Base-by-base conservation (phyloP, 2,888 invertebrate genomes). In the Pyrrhosoma nymphula region DNA sequence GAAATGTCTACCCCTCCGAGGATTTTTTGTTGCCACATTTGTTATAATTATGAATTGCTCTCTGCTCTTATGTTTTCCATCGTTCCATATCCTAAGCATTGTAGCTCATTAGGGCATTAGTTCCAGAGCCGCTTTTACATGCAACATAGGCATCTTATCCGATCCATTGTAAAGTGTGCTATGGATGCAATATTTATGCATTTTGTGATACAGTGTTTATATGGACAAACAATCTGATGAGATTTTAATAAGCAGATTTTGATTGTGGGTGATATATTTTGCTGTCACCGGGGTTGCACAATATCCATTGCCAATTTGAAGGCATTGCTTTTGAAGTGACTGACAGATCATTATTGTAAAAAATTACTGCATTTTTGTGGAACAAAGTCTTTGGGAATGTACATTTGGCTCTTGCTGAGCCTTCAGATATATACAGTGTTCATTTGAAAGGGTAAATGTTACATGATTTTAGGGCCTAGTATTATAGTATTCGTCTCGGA, bases 281-380 rank as follows among this genome's bases (percentile, higher is more conserved):
- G 93, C 93, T 93, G 93, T 93, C 93, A 93, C 47, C 69, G 23
- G 63, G 93, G 63, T 75, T 93, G 93, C 93, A 93, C 93, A 93
- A 93, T 69, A 93, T 93, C 93, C 93, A 93, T 69, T 93, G 93
- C 93, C 93, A 47, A 47, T 93, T 93, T 93, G 60, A 18, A 47
- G 93, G 93, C 93, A 75, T 93, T 75, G 93, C 93, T 69, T 93
- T 63, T 63, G 93, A 93, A 93, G 69, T 75, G 47, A 69, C 69
- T 69, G 69, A 93, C 93, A 69, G 63, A 93, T 69, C 63, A 69
- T 47, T 47, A 47, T 69, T 63, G 75, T n/a, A 18, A 69, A 69
- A 93, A 69, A 47, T 69, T 69, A 14, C 26, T 69, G 47, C 23
- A 69, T n/a, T 35, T 35, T 93, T 69, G 93, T 63, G 69, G 69